A percentile compares a stretch with the other conserved stretches of the same genome.
phyloP scores from a whole-genome alignment of 2,797 vertebrate species.

The Enteromius mattozi region DNA sequence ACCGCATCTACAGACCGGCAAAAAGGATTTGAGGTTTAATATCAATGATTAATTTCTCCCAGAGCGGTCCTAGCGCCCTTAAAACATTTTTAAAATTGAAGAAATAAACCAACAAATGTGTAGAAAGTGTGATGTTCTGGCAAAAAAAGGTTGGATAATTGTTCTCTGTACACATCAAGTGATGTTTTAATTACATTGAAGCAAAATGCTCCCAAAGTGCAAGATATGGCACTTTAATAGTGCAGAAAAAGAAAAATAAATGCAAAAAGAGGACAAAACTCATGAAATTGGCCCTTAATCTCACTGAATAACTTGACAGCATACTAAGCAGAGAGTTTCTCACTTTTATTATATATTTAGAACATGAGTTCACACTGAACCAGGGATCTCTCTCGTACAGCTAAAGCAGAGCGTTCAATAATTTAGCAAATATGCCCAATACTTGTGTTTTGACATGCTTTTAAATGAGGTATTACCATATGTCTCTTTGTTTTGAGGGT shows the following conservation, averaged over 20 bases:
- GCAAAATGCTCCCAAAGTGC: conserved; percentile 11
- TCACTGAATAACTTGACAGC: conserved; percentile 34
- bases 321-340: conserved; percentile 40
- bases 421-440: background rate
- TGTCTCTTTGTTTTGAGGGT: conserved; percentile 15
- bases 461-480: background rate
- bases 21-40: conserved; percentile 32
- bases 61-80: background rate
- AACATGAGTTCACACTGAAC: conserved; percentile 15
- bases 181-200: conserved; percentile 24
- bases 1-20: background rate
- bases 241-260: background rate
- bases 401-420: background rate
- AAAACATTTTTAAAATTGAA: conserved; percentile 19
- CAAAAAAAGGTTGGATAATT: conserved; percentile 11
- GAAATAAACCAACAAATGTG: conserved; percentile 30
- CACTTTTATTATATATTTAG: conserved; percentile 39
- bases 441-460: background rate
- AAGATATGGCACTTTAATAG: conserved; percentile 16
- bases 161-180: conserved; percentile 21
- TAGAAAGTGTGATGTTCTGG: background rate
- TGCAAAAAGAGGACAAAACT: background rate
- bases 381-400: background rate
- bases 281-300: conserved; percentile 21
- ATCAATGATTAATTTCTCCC: conserved; percentile 38